Evolutionary conservation across 2,797 vertebrate species (phyloP).

Genomic region (Leptatherina wallacei): DNA sequence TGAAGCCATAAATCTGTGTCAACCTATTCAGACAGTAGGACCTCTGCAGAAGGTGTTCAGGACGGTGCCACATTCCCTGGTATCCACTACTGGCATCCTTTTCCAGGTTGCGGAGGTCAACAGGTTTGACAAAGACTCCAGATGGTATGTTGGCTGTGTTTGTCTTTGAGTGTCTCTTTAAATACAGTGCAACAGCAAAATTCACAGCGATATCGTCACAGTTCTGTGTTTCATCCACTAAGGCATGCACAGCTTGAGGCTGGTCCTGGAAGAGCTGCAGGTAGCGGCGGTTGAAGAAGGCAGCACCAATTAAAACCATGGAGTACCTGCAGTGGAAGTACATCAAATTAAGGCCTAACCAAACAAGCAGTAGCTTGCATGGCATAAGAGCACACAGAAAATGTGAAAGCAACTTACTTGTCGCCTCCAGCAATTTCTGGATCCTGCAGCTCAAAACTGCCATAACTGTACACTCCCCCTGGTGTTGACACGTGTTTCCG

Average conservation of each 20-base stretch:
- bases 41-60: constrained; percentile 92
- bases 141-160: constrained; percentile 77
- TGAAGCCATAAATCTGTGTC: constrained; percentile 87
- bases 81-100: constrained; percentile 90
- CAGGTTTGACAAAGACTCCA: constrained; percentile 92
- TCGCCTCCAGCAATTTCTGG: constrained; percentile 87
- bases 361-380: neutral
- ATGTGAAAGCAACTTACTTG: constrained; percentile 55
- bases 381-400: neutral
- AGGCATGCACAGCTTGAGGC: constrained; percentile 80
- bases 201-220: constrained; percentile 97
- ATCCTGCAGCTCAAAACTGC: constrained; percentile 92
- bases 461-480: constrained; percentile 90
- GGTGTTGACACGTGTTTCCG: constrained; percentile 89
- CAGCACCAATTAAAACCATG: constrained; percentile 93
- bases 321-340: constrained; percentile 83
- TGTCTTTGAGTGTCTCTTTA: constrained; percentile 43
- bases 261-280: constrained; percentile 90
- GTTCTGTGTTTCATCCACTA: constrained; percentile 94
- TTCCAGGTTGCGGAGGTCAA: constrained; percentile 91
- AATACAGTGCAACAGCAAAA: constrained; percentile 86
- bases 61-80: constrained; percentile 95
- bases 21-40: constrained; percentile 94
- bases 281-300: constrained; percentile 90
- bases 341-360: neutral